These are phyloP conservation scores for Drosophila nebulosa DNA, from an alignment of 1,140 invertebrate genomes.

Conservation along the genomic window DNA sequence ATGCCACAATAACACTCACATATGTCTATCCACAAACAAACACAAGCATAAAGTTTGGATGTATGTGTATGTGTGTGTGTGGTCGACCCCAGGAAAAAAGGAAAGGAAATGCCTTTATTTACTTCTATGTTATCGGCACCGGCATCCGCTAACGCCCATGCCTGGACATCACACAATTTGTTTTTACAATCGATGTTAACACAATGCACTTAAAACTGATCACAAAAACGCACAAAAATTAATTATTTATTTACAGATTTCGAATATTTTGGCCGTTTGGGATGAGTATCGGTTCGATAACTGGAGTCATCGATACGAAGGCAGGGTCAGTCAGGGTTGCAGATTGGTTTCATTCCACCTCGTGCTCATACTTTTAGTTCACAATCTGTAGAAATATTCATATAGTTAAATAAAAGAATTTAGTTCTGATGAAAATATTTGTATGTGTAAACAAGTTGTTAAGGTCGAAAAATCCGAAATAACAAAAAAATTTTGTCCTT, in stretches of 20 bases:
- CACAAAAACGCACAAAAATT: conserved; percentile 10
- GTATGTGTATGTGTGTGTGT: conserved; percentile 9
- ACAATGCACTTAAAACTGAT: neutral
- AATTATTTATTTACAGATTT: conserved; percentile 46
- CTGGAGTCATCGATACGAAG: neutral
- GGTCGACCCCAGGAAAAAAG: neutral
- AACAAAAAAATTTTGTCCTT: no score
- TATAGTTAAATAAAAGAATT: no score
- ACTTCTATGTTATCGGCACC: conserved; percentile 12
- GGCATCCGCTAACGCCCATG: neutral
- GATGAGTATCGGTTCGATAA: neutral
- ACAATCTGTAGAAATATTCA: no score
- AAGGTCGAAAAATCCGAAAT: no score
- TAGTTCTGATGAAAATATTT: no score
- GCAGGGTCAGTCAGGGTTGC: neutral
- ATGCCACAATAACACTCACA: conserved; percentile 21
- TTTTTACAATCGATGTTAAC: neutral
- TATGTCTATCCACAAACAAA: neutral
- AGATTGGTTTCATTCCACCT: neutral
- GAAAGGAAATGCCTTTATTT: conserved; percentile 9
- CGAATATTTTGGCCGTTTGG: neutral
- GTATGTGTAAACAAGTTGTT: no score
- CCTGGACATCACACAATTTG: neutral
- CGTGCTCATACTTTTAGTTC: neutral
- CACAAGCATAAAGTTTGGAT: neutral